Conservation (phyloP, 1,140 invertebrate genomes). For the Choristoneura fumiferana region DNA sequence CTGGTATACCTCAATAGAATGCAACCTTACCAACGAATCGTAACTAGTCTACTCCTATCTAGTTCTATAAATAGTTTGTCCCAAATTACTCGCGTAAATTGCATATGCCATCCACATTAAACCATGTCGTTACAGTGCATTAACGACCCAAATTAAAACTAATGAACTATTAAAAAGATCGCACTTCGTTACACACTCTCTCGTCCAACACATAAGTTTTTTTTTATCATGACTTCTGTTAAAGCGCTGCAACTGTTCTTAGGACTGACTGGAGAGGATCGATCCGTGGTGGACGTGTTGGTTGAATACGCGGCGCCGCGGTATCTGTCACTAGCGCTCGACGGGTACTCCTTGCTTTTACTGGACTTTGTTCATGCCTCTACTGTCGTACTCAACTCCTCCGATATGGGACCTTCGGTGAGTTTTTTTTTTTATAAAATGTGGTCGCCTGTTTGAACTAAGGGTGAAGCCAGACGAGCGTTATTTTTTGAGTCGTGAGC, state of each 20-base stretch:
- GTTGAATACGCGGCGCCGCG: conserved; percentile 86
- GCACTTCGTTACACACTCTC: background rate
- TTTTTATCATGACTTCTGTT: background rate
- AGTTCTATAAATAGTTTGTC: too few species aligned
- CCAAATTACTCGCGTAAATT: too few species aligned
- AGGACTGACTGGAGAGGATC: conserved; percentile 81
- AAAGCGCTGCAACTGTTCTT: conserved; percentile 18
- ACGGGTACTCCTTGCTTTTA: conserved; percentile 92
- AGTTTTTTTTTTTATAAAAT: too few species aligned
- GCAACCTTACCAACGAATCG: too few species aligned
- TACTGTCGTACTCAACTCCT: conserved; percentile 89
- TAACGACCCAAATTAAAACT: conserved; percentile 4
- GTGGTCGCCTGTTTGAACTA: too few species aligned
- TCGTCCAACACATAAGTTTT: too few species aligned
- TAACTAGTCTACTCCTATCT: too few species aligned
- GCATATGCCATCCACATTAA: too few species aligned
- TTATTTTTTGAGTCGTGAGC: too few species aligned
- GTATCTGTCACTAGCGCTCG: conserved; percentile 92
- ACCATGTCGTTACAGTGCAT: background rate
- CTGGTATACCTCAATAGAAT: too few species aligned
- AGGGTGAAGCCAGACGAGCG: too few species aligned
- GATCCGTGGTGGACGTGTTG: conserved; percentile 80
- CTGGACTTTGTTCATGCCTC: conserved; percentile 95
- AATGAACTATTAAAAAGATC: background rate
- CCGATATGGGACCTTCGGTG: conserved; percentile 87